Percentiles rank a stretch among this genome's conserved stretches.
Conservation (phyloP, 2,113 vertebrate genomes). For the Rhynchopsitta pachyrhyncha region DNA sequence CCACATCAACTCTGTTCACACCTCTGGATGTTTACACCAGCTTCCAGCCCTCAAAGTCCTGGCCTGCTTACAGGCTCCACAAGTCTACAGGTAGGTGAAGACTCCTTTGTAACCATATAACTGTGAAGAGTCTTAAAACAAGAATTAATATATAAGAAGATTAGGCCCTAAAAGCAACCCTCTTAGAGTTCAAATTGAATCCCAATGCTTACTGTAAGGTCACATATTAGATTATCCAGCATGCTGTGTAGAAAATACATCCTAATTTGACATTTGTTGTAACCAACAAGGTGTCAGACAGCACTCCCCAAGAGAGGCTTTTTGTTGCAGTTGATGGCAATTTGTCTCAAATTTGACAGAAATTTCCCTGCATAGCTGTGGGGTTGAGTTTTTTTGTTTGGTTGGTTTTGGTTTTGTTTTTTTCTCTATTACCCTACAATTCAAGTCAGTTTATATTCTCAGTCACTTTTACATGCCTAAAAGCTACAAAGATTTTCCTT, state of each 20-base stretch:
- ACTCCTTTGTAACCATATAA: not conserved
- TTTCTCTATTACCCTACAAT: not conserved
- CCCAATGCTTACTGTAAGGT: not conserved
- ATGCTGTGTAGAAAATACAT: not conserved
- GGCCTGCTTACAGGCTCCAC: too few relatives aligned
- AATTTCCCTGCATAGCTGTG: not conserved
- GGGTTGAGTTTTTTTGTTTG: not conserved
- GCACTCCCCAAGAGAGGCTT: not conserved
- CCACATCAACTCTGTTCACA: not conserved
- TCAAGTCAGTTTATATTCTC: not conserved
- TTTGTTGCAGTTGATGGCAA: not conserved
- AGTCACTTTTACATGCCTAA: not conserved
- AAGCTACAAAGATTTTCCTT: not conserved
- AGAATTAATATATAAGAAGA: not conserved
- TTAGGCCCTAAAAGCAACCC: not conserved
- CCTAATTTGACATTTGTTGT: not conserved
- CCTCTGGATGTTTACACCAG: not conserved
- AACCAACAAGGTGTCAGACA: not conserved
- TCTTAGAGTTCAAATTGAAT: not conserved
- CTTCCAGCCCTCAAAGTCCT: not conserved
- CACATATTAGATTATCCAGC: not conserved
- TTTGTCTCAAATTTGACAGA: not conserved
- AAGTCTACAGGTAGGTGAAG: not conserved
- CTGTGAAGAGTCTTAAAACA: not conserved
- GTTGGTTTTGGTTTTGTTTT: not conserved